A percentile compares a stretch with the other conserved stretches of the same genome.
phyloP scores from a whole-genome alignment of 2,888 invertebrate genomes.

The Acleris holmiana region DNA sequence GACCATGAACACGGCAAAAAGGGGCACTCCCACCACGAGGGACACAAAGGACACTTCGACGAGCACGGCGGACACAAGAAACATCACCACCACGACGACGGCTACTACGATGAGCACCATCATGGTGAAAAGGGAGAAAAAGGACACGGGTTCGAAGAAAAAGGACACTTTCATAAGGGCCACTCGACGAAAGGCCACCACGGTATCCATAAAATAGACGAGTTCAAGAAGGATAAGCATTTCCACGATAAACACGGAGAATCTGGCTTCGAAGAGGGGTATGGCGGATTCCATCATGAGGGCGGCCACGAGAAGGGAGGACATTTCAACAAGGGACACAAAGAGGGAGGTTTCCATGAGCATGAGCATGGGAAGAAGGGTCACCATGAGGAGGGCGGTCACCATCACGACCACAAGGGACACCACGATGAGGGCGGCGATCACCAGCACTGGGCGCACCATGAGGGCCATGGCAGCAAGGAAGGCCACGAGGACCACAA shows the following conservation, averaged over 20 bases:
- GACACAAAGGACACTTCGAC: conserved; percentile 84
- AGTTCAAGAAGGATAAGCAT: conserved; percentile 93
- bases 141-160: conserved; percentile 80
- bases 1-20: conserved; percentile 87
- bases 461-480: conserved; percentile 89
- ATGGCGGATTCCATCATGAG: conserved; percentile 90
- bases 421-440: conserved; percentile 90
- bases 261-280: conserved; percentile 91
- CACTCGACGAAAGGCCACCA: conserved; percentile 94
- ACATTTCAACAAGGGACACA: conserved; percentile 91
- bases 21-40: conserved; percentile 88
- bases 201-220: conserved; percentile 92
- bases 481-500: conserved; percentile 91
- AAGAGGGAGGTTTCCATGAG: conserved; percentile 89
- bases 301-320: conserved; percentile 91
- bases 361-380: conserved; percentile 92
- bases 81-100: conserved; percentile 86
- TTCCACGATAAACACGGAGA: conserved; percentile 94
- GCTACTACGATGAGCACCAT: conserved; percentile 86
- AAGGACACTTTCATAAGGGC: conserved; percentile 91
- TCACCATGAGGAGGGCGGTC: conserved; percentile 90
- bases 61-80: conserved; percentile 87
- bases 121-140: conserved; percentile 87
- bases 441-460: conserved; percentile 89
- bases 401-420: conserved; percentile 90